These are phyloP conservation scores for Apamea crenata DNA, from an alignment of 2,888 invertebrate genomes.

Conservation along the genomic window DNA sequence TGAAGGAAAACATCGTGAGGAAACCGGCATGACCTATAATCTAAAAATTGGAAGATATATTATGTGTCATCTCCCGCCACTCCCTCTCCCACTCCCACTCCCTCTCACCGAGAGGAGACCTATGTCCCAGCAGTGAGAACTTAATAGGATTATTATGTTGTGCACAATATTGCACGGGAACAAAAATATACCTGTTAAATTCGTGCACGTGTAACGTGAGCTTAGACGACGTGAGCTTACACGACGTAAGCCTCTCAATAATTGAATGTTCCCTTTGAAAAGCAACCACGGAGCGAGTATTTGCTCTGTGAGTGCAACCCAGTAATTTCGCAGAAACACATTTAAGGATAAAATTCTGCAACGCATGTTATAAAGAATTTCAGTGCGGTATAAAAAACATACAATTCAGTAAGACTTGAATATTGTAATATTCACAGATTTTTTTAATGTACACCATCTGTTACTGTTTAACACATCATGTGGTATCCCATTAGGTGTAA, in stretches of 20 bases:
- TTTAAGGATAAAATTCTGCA: background rate
- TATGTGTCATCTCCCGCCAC: background rate
- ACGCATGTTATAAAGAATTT: background rate
- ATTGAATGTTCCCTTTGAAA: no score
- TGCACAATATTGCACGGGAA: background rate
- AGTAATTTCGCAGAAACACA: background rate
- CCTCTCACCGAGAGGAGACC: background rate
- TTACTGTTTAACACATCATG: no score
- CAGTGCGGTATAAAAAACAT: no score
- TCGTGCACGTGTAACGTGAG: background rate
- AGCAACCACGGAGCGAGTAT: no score
- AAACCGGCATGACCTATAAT: background rate
- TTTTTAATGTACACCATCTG: no score
- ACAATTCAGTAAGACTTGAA: no score
- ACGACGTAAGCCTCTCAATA: background rate
- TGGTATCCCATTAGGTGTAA: no score
- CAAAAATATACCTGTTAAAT: background rate
- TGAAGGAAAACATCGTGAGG: no score
- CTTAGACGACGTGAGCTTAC: no score
- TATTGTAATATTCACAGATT: no score
- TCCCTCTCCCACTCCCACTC: background rate
- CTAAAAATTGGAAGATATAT: background rate
- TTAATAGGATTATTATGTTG: background rate
- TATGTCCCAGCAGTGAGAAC: no score
- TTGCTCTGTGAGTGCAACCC: no score